Percentiles rank a stretch among this genome's conserved stretches.
These are phyloP conservation scores for Dasyornis broadbenti DNA, from an alignment of 2,113 vertebrate species.

Conservation along the genomic window DNA sequence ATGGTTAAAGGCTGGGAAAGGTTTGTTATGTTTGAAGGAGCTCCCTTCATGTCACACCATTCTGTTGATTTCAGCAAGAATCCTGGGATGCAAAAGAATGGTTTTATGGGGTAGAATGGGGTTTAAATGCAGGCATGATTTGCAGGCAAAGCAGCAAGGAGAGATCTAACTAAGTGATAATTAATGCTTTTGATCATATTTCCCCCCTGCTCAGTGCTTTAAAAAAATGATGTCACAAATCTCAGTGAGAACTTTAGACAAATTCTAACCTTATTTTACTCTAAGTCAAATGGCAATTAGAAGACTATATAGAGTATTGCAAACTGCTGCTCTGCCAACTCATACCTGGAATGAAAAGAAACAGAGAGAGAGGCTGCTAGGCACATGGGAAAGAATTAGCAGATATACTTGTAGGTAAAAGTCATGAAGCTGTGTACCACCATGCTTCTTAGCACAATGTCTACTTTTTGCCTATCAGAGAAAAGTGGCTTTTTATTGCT, in stretches of 20 bases:
- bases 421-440: background rate
- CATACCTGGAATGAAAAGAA: background rate
- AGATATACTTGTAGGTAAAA: background rate
- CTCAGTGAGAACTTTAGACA: background rate
- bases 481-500: background rate
- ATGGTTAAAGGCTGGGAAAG: background rate
- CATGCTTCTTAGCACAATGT: background rate
- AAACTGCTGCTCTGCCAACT: background rate
- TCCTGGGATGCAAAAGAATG: background rate
- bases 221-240: background rate
- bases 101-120: background rate
- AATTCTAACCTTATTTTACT: background rate
- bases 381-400: background rate
- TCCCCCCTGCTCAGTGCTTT: rapidly evolving
- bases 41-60: background rate
- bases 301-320: background rate
- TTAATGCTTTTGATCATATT: background rate
- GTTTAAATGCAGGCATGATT: background rate
- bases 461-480: background rate
- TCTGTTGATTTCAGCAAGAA: background rate
- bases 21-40: background rate
- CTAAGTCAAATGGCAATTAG: background rate
- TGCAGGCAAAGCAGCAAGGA: background rate
- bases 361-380: background rate
- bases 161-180: background rate